Evolutionary conservation across 2,888 invertebrate genomes (phyloP).

Genomic region (Marasmarcha lunaedactyla): DNA sequence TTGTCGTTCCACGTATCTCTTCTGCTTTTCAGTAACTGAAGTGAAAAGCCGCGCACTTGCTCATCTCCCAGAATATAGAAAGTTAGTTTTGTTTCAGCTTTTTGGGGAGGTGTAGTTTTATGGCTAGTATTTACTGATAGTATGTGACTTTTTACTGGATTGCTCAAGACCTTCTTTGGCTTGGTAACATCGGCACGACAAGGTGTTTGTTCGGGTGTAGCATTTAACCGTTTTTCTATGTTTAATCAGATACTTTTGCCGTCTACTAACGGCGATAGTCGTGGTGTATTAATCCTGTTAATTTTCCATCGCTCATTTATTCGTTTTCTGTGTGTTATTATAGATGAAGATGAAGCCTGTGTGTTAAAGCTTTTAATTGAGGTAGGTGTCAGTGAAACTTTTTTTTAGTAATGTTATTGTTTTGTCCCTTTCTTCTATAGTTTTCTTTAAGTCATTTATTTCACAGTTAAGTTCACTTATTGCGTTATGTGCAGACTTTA

Average conservation of each 20-base stretch:
- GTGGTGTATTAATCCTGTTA: background rate
- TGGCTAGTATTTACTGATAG: background rate
- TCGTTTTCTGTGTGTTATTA: background rate
- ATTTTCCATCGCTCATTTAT: no score
- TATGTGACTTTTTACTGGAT: background rate
- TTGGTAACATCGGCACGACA: background rate
- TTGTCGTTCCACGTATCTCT: slow-evolving; percentile 1
- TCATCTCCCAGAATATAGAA: background rate
- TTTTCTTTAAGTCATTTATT: background rate
- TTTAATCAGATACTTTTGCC: background rate
- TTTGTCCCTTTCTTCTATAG: background rate
- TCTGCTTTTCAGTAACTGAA: background rate
- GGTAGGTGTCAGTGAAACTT: background rate
- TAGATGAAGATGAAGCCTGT: background rate
- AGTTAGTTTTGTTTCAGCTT: background rate
- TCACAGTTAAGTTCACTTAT: background rate
- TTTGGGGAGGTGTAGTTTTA: background rate
- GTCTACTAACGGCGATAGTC: background rate
- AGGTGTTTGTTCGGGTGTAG: background rate
- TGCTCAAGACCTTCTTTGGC: background rate
- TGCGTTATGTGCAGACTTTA: background rate
- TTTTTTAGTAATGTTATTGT: background rate
- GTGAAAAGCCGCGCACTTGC: background rate
- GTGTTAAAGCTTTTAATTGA: background rate
- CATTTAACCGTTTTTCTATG: background rate